Percentiles rank a stretch among this genome's conserved stretches.
Conservation (phyloP, 2,888 invertebrate genomes). For the Chrysomela aeneicollis region DNA sequence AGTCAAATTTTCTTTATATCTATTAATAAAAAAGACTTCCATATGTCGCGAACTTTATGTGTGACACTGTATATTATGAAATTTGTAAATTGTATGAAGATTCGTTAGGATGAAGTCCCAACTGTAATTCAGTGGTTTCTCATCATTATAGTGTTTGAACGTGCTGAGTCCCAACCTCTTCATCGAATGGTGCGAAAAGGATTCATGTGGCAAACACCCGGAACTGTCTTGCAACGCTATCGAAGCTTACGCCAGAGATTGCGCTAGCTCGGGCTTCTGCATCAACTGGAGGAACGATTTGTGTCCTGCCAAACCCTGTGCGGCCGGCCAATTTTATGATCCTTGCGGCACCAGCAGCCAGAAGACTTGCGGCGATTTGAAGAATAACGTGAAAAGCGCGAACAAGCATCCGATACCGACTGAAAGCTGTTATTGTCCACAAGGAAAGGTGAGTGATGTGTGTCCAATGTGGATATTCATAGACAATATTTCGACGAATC, state of each 20-base stretch:
- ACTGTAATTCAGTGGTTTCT: background rate
- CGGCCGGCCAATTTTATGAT: constrained; percentile 62
- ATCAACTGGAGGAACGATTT: constrained; percentile 73
- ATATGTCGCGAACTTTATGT: too few species aligned
- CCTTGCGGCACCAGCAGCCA: constrained; percentile 71
- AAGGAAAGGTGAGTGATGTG: constrained; percentile 67
- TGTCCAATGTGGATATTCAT: too few species aligned
- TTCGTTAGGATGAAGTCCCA: background rate
- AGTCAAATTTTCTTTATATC: too few species aligned
- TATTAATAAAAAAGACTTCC: too few species aligned
- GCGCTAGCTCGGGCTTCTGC: constrained; percentile 75
- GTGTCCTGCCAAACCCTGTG: constrained; percentile 73
- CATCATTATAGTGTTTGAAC: constrained; percentile 70
- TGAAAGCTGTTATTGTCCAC: constrained; percentile 88
- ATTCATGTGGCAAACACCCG: constrained; percentile 67
- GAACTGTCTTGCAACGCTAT: constrained; percentile 71
- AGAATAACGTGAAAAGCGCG: constrained; percentile 55
- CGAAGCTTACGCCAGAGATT: constrained; percentile 77
- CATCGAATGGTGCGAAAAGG: constrained; percentile 74
- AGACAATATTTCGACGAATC: too few species aligned
- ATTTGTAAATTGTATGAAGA: too few species aligned
- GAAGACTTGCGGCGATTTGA: constrained; percentile 71
- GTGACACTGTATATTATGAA: too few species aligned
- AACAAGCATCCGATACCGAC: constrained; percentile 51
- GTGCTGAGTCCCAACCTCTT: constrained; percentile 75